phyloP scores from a whole-genome alignment of 2,113 vertebrate genomes.

The Felis chaus region DNA sequence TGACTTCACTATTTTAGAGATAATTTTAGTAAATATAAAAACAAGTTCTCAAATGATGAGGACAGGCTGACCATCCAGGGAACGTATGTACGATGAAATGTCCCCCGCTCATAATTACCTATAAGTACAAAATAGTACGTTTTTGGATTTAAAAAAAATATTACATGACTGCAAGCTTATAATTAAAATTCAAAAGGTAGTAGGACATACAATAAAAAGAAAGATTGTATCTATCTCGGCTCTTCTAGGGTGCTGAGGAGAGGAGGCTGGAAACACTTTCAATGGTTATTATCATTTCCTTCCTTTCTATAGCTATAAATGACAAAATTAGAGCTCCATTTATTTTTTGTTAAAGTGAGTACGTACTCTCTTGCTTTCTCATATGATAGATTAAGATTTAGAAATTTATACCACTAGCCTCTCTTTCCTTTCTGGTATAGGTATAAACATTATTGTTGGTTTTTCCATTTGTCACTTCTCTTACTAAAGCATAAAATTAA shows the following conservation, averaged over 20 bases:
- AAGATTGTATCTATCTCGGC: background rate
- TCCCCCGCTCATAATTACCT: background rate
- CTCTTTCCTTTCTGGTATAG: background rate
- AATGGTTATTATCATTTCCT: background rate
- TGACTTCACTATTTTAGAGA: background rate
- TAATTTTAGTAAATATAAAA: background rate
- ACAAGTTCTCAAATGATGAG: background rate
- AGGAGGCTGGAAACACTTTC: background rate
- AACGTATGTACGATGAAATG: background rate
- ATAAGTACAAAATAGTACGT: background rate
- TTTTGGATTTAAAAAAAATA: background rate
- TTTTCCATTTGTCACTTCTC: background rate
- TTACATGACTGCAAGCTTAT: background rate
- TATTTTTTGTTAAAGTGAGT: background rate
- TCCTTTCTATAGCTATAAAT: background rate
- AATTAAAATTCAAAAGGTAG: background rate
- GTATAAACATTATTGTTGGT: background rate
- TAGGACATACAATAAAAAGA: background rate
- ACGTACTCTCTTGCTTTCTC: background rate
- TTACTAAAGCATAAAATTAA: background rate
- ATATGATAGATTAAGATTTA: background rate
- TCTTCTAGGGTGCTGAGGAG: background rate
- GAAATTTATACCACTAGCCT: accelerated
- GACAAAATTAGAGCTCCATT: background rate
- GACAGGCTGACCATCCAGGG: background rate